Base-by-base conservation (phyloP, 2,888 invertebrate species). In the Torymus aiolomorphi region DNA sequence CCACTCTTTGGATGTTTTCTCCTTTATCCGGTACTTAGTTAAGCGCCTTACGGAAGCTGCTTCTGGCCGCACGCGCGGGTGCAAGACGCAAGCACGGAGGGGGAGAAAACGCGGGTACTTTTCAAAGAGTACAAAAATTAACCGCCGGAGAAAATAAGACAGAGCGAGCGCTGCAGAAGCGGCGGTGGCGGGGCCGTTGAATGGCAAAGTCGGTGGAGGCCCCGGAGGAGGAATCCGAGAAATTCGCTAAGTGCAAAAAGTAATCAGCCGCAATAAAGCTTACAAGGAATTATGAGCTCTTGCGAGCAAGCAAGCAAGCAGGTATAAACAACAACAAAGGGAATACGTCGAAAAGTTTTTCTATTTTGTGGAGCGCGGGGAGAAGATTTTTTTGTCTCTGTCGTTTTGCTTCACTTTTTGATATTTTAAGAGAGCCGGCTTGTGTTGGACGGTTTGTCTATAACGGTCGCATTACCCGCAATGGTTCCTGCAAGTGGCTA, bases 21-120 rank as follows among this genome's bases (percentile, higher is more conserved):
- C 57, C 75, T 66, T 79, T 71, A 59, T 75, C 71, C 69, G 74
- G 72, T 80, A 56, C 72, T 73, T 63, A 62, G 49, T 80, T 57
- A 56, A 70, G 63, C 65, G 74, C 20, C 69, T 74, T 75, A 65
- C 75, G 70, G 57, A 70, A 66, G 59, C 70, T 54, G 12, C 66
- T 12, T 10, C 51, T 42, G 13, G 16, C 13, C n/a, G 11, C 57
- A 16, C 57, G n/a, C 57, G n/a, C 20, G 18, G 18, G 18, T 42
- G 67, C 5, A 18, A 57, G 24, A 14, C 16, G 16, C 31, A 16
- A 54, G 24, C 31, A 5, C 31, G n/a, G 49, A 14, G 57, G 18
- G 2, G 1, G 12, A 16, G 61, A 5, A n/a, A 24, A 49, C 31
- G 31, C 31, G 31, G 52, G 14, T 56, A 20, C 56, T 42, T 62